These are phyloP conservation scores for Philaethria dido DNA, from an alignment of 2,888 invertebrate species.

Conservation along the genomic window DNA sequence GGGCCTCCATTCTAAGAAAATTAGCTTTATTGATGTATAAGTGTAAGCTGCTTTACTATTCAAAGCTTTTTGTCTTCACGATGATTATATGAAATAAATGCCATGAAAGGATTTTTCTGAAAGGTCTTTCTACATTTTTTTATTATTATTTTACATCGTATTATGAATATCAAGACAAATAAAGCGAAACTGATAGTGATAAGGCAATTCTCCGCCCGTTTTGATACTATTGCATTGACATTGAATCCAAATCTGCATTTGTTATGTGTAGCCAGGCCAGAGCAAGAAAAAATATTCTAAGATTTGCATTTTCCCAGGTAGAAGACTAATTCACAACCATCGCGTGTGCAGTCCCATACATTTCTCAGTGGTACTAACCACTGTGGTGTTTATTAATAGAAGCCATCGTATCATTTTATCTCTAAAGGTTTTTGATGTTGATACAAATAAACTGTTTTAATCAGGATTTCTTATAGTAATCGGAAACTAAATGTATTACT, in stretches of 20 bases:
- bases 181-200: too few relatives aligned
- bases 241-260: too few relatives aligned
- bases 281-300: too few relatives aligned
- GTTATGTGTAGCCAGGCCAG: too few relatives aligned
- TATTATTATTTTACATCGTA: background rate
- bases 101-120: constrained; percentile 1
- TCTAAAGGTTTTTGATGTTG: too few relatives aligned
- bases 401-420: too few relatives aligned
- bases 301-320: too few relatives aligned
- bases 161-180: too few relatives aligned
- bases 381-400: background rate
- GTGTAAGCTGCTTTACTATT: constrained; percentile 9
- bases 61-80: constrained; percentile 7
- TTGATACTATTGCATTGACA: too few relatives aligned
- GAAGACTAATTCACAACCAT: background rate
- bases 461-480: background rate
- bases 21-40: constrained; percentile 19
- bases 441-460: background rate
- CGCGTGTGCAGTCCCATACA: background rate
- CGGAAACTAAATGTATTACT: background rate
- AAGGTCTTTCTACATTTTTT: background rate
- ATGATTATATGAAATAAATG: constrained; percentile 5
- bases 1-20: background rate
- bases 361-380: background rate
- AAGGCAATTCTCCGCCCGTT: too few relatives aligned